Percentiles rank a stretch among this genome's conserved stretches.
These are phyloP conservation scores for Littorina saxatilis DNA, from an alignment of 1,140 invertebrate genomes.

Conservation along the genomic window DNA sequence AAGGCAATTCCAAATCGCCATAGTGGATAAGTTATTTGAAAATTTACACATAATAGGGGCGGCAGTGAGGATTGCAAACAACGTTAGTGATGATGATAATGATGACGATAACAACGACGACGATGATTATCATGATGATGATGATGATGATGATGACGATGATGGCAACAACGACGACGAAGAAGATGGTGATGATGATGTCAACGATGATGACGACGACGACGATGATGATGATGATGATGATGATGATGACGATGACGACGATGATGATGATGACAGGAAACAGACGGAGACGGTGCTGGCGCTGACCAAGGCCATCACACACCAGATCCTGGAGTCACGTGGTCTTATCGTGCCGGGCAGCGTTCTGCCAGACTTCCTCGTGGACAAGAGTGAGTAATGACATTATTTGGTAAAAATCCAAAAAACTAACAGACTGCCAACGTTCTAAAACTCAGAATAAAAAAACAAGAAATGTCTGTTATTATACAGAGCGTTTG, in stretches of 20 bases:
- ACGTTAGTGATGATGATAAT: background rate
- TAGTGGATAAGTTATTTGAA: too few relatives aligned
- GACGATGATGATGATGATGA: too few relatives aligned
- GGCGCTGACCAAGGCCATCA: slow-evolving; percentile 65
- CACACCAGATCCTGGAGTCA: slow-evolving; percentile 69
- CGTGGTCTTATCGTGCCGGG: slow-evolving; percentile 50
- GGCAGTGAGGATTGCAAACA: background rate
- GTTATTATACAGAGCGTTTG: too few relatives aligned
- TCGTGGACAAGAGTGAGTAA: slow-evolving; percentile 21
- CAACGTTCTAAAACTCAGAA: too few relatives aligned
- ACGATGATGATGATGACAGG: slow-evolving; percentile 44
- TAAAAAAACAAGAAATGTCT: too few relatives aligned
- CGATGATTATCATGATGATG: too few relatives aligned
- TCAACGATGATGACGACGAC: too few relatives aligned
- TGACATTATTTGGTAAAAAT: too few relatives aligned
- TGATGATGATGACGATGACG: too few relatives aligned
- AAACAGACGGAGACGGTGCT: slow-evolving; percentile 65
- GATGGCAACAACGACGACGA: too few relatives aligned
- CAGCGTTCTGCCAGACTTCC: slow-evolving; percentile 38
- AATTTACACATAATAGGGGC: background rate
- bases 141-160: background rate
- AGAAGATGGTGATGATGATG: too few relatives aligned
- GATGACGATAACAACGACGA: background rate
- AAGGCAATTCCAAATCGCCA: too few relatives aligned
- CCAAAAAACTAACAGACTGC: background rate